These are phyloP conservation scores for Iguana delicatissima DNA, from an alignment of 2,797 vertebrate genomes.

Conservation along the genomic window DNA sequence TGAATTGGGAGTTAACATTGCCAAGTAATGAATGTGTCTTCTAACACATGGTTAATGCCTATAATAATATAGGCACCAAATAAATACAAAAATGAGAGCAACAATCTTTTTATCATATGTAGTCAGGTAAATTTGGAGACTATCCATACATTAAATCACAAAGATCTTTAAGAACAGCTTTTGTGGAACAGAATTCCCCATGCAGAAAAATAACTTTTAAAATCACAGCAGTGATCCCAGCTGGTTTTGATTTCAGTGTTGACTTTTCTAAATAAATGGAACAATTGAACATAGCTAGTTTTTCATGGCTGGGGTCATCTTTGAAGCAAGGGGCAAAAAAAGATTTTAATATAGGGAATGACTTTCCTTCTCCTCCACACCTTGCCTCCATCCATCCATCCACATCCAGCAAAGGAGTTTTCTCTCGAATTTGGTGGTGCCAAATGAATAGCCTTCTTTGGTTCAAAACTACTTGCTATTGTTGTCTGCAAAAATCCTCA, in stretches of 20 bases:
- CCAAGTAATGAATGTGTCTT: conserved; percentile 4
- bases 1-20: neutral
- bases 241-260: conserved; percentile 10
- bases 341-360: neutral
- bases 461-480: neutral
- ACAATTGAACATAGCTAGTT: neutral
- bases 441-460: neutral
- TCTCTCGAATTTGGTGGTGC: neutral
- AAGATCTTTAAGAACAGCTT: neutral
- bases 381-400: neutral
- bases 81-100: neutral
- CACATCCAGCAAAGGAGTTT: neutral
- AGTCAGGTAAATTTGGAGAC: neutral
- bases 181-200: neutral
- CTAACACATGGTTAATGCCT: conserved; percentile 9
- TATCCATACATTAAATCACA: neutral
- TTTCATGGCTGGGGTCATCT: neutral
- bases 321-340: neutral
- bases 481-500: neutral
- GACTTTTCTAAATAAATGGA: neutral
- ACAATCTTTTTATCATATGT: neutral
- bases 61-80: neutral
- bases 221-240: conserved; percentile 9
- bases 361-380: neutral
- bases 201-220: conserved; percentile 17